phyloP scores from a whole-genome alignment of 2,113 vertebrate species.

The Sciurus niger region DNA sequence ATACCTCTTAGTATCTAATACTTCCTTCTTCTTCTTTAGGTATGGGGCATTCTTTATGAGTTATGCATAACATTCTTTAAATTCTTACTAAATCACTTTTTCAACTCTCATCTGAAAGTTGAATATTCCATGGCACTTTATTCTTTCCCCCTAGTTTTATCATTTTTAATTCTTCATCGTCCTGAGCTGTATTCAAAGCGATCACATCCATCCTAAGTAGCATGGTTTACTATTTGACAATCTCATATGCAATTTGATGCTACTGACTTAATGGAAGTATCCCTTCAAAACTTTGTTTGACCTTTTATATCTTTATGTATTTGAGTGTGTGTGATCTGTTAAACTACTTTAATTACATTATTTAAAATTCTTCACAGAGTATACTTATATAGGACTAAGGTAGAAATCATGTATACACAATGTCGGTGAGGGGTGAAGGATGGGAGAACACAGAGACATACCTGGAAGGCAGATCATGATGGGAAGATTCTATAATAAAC shows the following conservation, averaged over 20 bases:
- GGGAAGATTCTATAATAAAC: neutral
- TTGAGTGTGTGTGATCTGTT: neutral
- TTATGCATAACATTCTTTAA: neutral
- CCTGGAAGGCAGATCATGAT: neutral
- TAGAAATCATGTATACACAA: neutral
- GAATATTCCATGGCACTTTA: neutral
- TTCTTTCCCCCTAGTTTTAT: neutral
- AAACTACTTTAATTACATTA: neutral
- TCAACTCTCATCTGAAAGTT: neutral
- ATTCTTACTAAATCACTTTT: conserved; percentile 27
- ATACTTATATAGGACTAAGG: neutral
- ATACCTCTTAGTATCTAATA: neutral
- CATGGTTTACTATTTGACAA: neutral
- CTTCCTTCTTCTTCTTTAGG: neutral
- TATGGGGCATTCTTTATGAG: neutral
- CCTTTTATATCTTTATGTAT: conserved; percentile 6
- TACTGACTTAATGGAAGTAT: neutral
- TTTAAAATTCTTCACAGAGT: neutral
- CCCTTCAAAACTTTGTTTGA: neutral
- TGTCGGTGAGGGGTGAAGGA: neutral
- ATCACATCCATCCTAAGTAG: neutral
- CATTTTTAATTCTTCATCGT: neutral
- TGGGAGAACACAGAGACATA: neutral
- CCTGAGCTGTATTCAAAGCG: neutral
- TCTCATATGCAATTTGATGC: neutral